Conservation (phyloP, 2,797 vertebrate species). For the Silurus aristotelis region DNA sequence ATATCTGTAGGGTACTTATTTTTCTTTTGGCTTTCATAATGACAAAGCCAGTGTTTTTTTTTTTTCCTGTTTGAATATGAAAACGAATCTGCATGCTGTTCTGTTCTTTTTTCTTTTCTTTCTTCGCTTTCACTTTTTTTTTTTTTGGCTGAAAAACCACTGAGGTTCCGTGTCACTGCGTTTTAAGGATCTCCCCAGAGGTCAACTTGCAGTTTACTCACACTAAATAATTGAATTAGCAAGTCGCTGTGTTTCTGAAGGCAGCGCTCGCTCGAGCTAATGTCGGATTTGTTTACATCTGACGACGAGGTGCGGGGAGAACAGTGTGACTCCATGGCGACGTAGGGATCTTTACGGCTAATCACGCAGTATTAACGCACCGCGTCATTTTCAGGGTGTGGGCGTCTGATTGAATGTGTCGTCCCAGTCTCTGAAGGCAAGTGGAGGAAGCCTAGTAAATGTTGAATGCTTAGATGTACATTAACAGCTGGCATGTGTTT, state of each 20-base stretch:
- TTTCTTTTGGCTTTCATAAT: slow-evolving; percentile 32
- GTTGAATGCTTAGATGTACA: slow-evolving; percentile 49
- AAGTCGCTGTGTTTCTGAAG: slow-evolving; percentile 46
- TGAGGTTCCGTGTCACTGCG: slow-evolving; percentile 27
- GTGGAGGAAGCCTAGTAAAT: slow-evolving; percentile 50
- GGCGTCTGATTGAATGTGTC: slow-evolving; percentile 51
- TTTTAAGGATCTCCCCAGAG: slow-evolving; percentile 57
- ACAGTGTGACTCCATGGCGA: not conserved
- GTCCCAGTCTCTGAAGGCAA: slow-evolving; percentile 43
- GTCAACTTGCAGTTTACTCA: slow-evolving; percentile 68
- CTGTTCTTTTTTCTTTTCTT: not conserved
- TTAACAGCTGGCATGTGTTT: slow-evolving; percentile 48
- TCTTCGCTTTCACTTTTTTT: not conserved
- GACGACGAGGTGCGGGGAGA: not conserved
- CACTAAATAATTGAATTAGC: slow-evolving; percentile 67
- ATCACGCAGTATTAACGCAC: not conserved
- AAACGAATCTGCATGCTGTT: slow-evolving; percentile 9
- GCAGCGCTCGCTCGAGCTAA: slow-evolving; percentile 67
- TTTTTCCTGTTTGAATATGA: not conserved
- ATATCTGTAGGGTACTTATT: slow-evolving; percentile 24
- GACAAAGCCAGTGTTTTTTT: slow-evolving; percentile 14
- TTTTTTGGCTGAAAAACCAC: slow-evolving; percentile 1
- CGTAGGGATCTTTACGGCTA: not conserved
- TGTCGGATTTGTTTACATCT: slow-evolving; percentile 50
- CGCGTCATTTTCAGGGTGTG: slow-evolving; percentile 41